Evolutionary conservation across 2,113 vertebrate genomes (phyloP).

Genomic region (Xiphophorus maculatus): DNA sequence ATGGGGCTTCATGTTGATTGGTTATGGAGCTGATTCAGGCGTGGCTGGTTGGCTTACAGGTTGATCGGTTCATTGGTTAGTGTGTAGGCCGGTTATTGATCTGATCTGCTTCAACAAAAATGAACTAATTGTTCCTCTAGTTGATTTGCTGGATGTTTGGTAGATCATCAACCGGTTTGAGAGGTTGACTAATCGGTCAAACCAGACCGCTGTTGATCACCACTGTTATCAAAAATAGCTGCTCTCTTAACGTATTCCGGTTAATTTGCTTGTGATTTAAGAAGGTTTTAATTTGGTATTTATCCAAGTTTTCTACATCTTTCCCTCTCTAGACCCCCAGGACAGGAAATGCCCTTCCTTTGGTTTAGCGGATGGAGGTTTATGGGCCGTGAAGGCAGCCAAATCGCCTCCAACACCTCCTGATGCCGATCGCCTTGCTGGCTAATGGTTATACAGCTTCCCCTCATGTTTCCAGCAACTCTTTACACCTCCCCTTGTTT

Average conservation of each 20-base stretch:
- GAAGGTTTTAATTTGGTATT: not conserved
- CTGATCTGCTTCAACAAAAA: too few relatives aligned
- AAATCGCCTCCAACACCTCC: slow-evolving; percentile 41
- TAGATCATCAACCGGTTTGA: too few relatives aligned
- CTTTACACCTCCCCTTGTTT: slow-evolving; percentile 22
- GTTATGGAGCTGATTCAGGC: not conserved
- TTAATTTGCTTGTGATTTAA: not conserved
- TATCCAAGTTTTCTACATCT: not conserved
- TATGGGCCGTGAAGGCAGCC: slow-evolving; percentile 56
- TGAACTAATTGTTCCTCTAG: too few relatives aligned
- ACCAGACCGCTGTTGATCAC: too few relatives aligned
- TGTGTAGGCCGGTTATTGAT: too few relatives aligned
- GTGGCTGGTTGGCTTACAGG: too few relatives aligned
- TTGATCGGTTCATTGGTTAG: too few relatives aligned
- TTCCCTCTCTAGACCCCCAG: slow-evolving; percentile 8
- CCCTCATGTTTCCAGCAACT: slow-evolving; percentile 51
- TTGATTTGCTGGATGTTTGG: too few relatives aligned
- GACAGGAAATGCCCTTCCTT: slow-evolving; percentile 48
- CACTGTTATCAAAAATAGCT: not conserved
- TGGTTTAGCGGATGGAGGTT: slow-evolving; percentile 32
- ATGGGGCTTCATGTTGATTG: not conserved
- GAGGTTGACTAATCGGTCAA: too few relatives aligned
- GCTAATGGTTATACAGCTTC: slow-evolving; percentile 68
- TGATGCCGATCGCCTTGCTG: slow-evolving; percentile 15
- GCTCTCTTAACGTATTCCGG: not conserved